These are phyloP conservation scores for Galaxias olidus DNA, from an alignment of 2,797 vertebrate species.

Conservation along the genomic window DNA sequence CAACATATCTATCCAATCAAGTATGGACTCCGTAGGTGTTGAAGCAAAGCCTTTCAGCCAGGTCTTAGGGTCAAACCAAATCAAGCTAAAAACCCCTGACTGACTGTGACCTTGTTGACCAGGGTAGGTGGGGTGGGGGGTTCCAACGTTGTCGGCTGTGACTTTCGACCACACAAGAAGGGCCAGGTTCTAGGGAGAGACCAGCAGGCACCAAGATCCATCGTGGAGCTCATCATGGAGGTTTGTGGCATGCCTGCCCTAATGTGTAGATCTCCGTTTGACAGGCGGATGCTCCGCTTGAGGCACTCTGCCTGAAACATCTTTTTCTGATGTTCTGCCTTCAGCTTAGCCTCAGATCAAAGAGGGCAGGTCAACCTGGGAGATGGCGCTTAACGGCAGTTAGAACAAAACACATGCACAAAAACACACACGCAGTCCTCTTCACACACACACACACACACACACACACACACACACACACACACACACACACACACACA, in stretches of 20 bases:
- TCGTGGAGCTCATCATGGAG: slow-evolving; percentile 9
- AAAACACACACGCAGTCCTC: slow-evolving; percentile 5
- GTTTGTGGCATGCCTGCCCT: not conserved
- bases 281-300: slow-evolving; percentile 43
- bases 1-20: not conserved
- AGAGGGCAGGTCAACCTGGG: slow-evolving; percentile 52
- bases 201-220: slow-evolving; percentile 49
- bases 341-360: slow-evolving; percentile 48
- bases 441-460: slow-evolving; percentile 12
- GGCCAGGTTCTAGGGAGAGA: slow-evolving; percentile 30
- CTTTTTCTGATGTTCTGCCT: slow-evolving; percentile 51
- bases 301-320: slow-evolving; percentile 51
- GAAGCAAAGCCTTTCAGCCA: too few species aligned
- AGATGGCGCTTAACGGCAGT: slow-evolving; percentile 33
- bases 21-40: slow-evolving; percentile 10
- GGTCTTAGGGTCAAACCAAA: slow-evolving; percentile 32
- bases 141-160: not conserved
- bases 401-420: slow-evolving; percentile 19
- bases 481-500: slow-evolving; percentile 10
- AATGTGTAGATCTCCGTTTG: slow-evolving; percentile 45
- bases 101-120: not conserved
- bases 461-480: slow-evolving; percentile 21
- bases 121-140: not conserved
- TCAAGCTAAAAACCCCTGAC: slow-evolving; percentile 40
- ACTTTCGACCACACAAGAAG: slow-evolving; percentile 50